Evolutionary conservation across 2,888 invertebrate genomes (phyloP), one percentile per base, ranked within the genome.

Genomic region (Tetragonula carbonaria): DNA sequence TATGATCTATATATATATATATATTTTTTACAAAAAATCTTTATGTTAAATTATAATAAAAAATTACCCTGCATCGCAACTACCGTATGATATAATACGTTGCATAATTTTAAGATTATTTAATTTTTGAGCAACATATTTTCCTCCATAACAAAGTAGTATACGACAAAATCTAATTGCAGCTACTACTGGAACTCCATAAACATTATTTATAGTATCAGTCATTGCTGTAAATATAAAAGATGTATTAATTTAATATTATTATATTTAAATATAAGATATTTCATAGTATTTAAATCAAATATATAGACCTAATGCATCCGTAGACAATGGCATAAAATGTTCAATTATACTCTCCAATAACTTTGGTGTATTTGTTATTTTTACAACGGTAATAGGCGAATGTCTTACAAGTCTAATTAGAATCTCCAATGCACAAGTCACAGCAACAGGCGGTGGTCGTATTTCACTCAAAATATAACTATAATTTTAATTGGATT

Each of bases 351-450:
- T 95, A 23, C 95, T 94, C 2, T 96, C 95, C 86, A 98, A 95
- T 23, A 98, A 95, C 87, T 96, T 95, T 1, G 96, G 96, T 87
- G 96, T 96, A 68, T 96, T 95, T 21, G 96, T 95, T 78, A 98
- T 96, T 92, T 95, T 96, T 62, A 95, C 94, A 0, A 97, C 96
- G 75, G 96, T 95, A 86, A 96, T 96, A 63, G 96, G 95, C 14
- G 98, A 98, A 93, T 98, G 97, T 91, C 98, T 96, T 0, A 96
- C 96, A 62, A 99, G 94, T 86, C 98, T 96, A 74, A 96, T 97
- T 70, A 99, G 95, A 87, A 98, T 96, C 94, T 98, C 97, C 72
- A 99, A 93, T 74, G 97, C 96, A 86, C 97, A 97, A 23, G 96
- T 96, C 0, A 98, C 96, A 82, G 97, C 97, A 90, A 96, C 96